Base-by-base conservation (phyloP, 1,140 invertebrate genomes). In the Lepidostoma basale region DNA sequence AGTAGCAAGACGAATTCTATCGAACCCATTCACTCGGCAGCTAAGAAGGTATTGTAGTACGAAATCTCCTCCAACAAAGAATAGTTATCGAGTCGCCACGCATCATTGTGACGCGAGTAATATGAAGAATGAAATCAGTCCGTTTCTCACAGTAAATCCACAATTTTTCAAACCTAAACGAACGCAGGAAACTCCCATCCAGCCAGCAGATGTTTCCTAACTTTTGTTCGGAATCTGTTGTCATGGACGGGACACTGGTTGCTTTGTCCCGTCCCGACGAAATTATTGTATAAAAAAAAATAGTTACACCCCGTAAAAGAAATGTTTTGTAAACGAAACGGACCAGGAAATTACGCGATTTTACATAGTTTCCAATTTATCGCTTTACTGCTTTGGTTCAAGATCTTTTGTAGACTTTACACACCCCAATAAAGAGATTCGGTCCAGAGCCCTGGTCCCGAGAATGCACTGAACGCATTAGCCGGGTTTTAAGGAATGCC, bases 231-330 rank as follows among this genome's bases (percentile, higher is more conserved):
- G 22, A 33, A 25, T 64, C 52, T 52, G 49, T 58, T 66, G 23
- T 66, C 10, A 5, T 40, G 16, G 33, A 66, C 33, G 63, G 47
- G 63, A 66, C 63, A 56, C 49, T 49, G 39, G 22, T 18, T 23
- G 20, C 63, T 66, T 66, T 66, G 63, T 66, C 36, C 30, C 20
- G 22, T 56, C 39, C 49, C 62, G 62, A 16, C 63, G 12, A 28
- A 5, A 23, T 22, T 6, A 40, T 33, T 39, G 45, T 64, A n/a
- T 6, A 12, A 9, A 45, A 67, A 67, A 67, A 67, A 67, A 67
- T 67, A 54, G 64, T 67, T 67, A 67, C 64, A 67, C 64, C 64
- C 36, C 64, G 60, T 67, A 67, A 59, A 56, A 47, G 52, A 45
- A 23, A 67, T 67, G 54, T 67, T 67, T 67, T 59, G 54, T 45